Evolutionary conservation across 2,888 invertebrate genomes (phyloP), one percentile per base, ranked within the genome.

Genomic region (Mechanitis mazaeus): DNA sequence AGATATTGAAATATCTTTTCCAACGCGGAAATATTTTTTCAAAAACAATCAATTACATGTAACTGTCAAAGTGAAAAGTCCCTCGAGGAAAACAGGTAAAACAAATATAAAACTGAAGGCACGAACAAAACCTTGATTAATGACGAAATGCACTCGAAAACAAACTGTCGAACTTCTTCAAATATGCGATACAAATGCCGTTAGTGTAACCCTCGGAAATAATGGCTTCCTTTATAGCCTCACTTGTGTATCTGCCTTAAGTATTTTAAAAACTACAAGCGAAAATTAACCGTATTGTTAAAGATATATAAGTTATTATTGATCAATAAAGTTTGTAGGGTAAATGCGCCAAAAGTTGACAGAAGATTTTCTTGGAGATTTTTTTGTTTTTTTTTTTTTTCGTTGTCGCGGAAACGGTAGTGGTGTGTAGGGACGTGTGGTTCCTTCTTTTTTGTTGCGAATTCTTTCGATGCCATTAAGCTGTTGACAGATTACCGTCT

Each of bases 141-240:
- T 90, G 87, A 87, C 78, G 73, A 87, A 90, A 90, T 90, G 90
- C 90, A 91, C 90, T 91, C 85, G 88, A 84, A 83, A 85, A 87
- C 89, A 87, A 88, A 90, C 89, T 89, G 89, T 89, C 89, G 89
- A 90, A 89, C 84, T 90, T 88, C 88, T 87, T 89, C 89, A 88
- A 89, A 89, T 87, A 81, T 87, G 75, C 85, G 76, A 87, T 88
- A 90, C 89, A 89, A 89, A 89, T 86, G 87, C 84, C 81, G 81
- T 79, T 75, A 75, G 78, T 81, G 81, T 84, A 84, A 85, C 87
- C 86, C 84, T 84, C 85, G 83, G 74, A 87, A 90, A 89, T 90
- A 90, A 90, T 90, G 87, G 88, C 85, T 90, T 88, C 90, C 89
- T 87, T 80, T 83, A 79, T 76, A 66, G 69, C 68, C 59, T 64